These are phyloP conservation scores for Cheilosia soror DNA, from an alignment of 2,888 invertebrate species.

Conservation along the genomic window DNA sequence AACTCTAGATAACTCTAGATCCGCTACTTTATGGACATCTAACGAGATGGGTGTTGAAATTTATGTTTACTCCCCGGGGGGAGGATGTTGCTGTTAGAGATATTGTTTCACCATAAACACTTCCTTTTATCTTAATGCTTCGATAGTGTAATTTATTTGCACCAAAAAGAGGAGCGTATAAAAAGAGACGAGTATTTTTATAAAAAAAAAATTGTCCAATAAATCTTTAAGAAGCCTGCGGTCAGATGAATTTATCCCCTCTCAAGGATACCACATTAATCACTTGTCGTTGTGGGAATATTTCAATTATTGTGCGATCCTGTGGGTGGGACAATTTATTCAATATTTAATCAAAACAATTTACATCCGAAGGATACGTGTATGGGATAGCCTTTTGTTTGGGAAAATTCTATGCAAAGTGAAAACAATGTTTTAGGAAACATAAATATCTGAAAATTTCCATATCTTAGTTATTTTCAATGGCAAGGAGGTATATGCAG, in stretches of 20 bases:
- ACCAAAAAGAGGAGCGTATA: conserved; percentile 77
- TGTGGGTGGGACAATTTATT: conserved; percentile 28
- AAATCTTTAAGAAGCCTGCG: conserved; percentile 75
- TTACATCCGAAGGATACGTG: conserved; percentile 13
- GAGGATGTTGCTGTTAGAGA: conserved; percentile 63
- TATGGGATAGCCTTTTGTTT: conserved; percentile 19
- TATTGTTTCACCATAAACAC: conserved; percentile 72
- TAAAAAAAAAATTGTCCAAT: conserved; percentile 78
- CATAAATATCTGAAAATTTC: neutral
- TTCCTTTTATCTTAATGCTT: conserved; percentile 70
- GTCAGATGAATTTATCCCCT: conserved; percentile 46
- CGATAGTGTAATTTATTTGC: conserved; percentile 72
- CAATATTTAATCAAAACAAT: conserved; percentile 53
- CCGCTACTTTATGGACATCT: conserved; percentile 69
- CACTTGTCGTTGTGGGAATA: conserved; percentile 45
- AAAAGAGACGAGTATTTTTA: conserved; percentile 51
- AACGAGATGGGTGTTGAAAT: conserved; percentile 75
- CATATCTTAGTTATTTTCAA: neutral
- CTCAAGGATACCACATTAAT: conserved; percentile 65
- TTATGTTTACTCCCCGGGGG: conserved; percentile 65
- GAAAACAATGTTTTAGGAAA: neutral
- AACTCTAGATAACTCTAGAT: conserved; percentile 67
- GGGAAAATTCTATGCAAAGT: conserved; percentile 13
- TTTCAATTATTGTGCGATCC: conserved; percentile 68
- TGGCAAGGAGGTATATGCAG: neutral